Base-by-base conservation (phyloP, 2,113 vertebrate species). In the Ranitomeya variabilis region DNA sequence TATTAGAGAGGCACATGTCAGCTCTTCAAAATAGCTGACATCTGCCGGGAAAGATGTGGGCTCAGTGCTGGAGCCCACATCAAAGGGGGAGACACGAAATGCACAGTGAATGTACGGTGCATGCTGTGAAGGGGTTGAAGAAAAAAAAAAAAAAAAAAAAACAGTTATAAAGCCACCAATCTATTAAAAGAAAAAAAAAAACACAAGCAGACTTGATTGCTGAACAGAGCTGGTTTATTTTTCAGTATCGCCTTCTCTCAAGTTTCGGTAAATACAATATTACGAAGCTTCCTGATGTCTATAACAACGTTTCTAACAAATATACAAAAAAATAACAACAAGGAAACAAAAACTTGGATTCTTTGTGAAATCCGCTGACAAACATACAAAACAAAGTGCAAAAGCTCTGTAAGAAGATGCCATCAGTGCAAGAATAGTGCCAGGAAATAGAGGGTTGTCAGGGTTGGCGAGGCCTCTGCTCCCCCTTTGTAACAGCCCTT, bases 371-470 rank as follows among this genome's bases (percentile, higher is more conserved):
- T 80, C 64, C 51, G 21, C 62, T 64, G 55, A 86, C 59, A 77
- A 86, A 79, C 74, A 51, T 74, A 76, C 69, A 87, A 80, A 80
- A 80, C 60, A 87, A 87, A 80, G 86, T 87, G 86, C 86, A 87
- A 87, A 87, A 87, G 86, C 86, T 80, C 78, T 80, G 45, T 51
- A 80, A 87, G 76, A 87, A 80, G 86, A 87, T 80, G 86, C 77
- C 86, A 87, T 87, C 86, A 87, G 86, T 87, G 86, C 86, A 87
- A 87, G 77, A 60, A 87, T 87, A 87, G 86, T 87, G 77, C 77
- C 86, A 57, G 52, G 60, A 67, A 80, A 69, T 23, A 67, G 77
- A 79, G 86, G 86, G 85, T 87, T 79, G 77, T 87, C 86, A 87
- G 88, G 86, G 82, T 67, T 9, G 80, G 79, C 85, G 31, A 67